Evolutionary conservation across 2,888 invertebrate species (phyloP), one percentile per base, ranked within the genome.

Genomic region (Pediacus dermestoides): DNA sequence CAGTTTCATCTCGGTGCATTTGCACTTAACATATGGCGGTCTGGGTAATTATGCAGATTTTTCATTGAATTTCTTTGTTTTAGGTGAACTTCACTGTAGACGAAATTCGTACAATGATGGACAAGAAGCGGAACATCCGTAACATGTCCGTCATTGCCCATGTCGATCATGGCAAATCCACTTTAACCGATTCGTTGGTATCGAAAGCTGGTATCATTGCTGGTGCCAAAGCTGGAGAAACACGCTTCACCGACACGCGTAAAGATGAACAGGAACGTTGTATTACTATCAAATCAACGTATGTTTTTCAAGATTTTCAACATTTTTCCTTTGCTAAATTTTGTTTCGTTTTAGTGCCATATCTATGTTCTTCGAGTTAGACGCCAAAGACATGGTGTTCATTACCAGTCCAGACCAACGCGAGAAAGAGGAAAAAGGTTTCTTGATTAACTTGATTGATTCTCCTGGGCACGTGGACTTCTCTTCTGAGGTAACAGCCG

Each of bases 61-160:
- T 39, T 23, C 15, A 34, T 22, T 9, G 8, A 31, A 37, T 25
- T 48, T 34, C 34, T 21, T 39, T 40, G 30, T 54, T 71, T 25
- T 61, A 97, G 99, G 99, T 99, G 85, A 99, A 99, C 85, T 99
- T 99, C 76, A 99, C 97, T 57, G 92, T 99, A 77, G 97, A 97
- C 80, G 95, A 99, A 80, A 97, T 99, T 81, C 91, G 99, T 77
- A 78, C 68, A 71, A 92, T 99, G 87, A 99, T 99, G 99, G 97
- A 99, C 90, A 92, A 92, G 75, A 97, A 97, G 81, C 81, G 80
- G 79, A 99, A 99, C 73, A 99, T 99, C 79, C 87, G 99, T 71
- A 99, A 99, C 78, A 99, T 99, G 97, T 99, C 97, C 70, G 99
- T 99, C 75, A 99, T 99, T 71, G 99, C 99, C 63, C 99, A 99